These are phyloP conservation scores for Pseudomyrmex concolor DNA, from an alignment of 1,140 invertebrate species.

Conservation along the genomic window DNA sequence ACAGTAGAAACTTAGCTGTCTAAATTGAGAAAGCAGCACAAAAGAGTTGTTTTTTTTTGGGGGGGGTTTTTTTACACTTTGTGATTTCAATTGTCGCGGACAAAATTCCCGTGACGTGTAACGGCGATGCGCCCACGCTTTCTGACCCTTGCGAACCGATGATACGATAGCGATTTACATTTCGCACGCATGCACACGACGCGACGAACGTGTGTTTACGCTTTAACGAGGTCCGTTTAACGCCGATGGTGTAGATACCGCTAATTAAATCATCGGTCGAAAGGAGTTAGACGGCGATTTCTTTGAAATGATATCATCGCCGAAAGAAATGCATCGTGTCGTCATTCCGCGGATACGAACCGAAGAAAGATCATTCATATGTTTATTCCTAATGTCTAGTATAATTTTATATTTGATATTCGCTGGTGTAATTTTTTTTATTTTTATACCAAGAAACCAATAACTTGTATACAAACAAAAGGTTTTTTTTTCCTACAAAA, in stretches of 20 bases:
- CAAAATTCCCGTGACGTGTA: not conserved
- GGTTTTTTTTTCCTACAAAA: not conserved
- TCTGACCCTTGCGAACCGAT: not conserved
- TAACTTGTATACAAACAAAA: not conserved
- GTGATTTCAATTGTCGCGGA: not conserved
- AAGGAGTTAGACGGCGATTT: not conserved
- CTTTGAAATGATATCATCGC: constrained; percentile 45
- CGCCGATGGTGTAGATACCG: constrained; percentile 23
- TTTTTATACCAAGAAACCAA: too few species aligned
- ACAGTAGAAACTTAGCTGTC: not conserved
- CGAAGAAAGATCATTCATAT: too few species aligned
- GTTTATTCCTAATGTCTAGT: not conserved
- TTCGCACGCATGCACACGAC: not conserved
- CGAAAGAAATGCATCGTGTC: constrained; percentile 26
- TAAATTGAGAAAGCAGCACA: too few species aligned
- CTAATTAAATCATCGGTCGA: constrained; percentile 49
- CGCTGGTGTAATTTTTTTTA: too few species aligned
- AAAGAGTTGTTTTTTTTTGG: not conserved
- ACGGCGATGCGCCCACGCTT: not conserved
- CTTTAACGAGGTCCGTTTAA: constrained; percentile 31
- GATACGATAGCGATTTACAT: constrained; percentile 31
- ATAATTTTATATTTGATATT: too few species aligned
- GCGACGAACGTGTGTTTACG: constrained; percentile 12
- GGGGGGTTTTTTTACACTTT: not conserved
- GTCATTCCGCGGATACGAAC: not conserved